Conservation (phyloP, 64 coral and sea anemone genomes). For the Dendronephthya gigantea region DNA sequence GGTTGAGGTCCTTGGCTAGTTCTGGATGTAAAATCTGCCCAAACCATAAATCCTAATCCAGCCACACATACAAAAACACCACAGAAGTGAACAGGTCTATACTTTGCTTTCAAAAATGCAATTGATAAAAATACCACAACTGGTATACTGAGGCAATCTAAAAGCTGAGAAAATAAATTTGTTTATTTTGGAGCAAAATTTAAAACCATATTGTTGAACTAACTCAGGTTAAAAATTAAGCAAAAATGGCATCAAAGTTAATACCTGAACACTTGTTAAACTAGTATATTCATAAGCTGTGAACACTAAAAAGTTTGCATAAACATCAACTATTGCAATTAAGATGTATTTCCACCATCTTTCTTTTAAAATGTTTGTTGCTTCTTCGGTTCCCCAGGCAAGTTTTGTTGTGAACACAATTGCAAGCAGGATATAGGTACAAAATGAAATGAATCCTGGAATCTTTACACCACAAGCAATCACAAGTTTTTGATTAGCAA, state of each 20-base stretch:
- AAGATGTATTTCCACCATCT: conserved; percentile 82
- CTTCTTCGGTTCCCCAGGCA: conserved; percentile 13
- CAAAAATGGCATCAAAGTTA: not conserved
- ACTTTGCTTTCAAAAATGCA: conserved; percentile 68
- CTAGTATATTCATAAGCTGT: conserved; percentile 98
- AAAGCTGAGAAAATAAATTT: conserved; percentile 34
- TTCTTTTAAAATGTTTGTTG: conserved; percentile 34
- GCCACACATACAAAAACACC: conserved; percentile 47
- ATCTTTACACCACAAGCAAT: conserved; percentile 44
- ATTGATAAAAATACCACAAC: conserved; percentile 64
- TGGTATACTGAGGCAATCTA: conserved; percentile 72
- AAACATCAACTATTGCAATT: conserved; percentile 73
- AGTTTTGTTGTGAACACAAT: conserved; percentile 48
- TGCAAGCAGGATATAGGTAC: conserved; percentile 59
- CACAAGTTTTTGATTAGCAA: conserved; percentile 62
- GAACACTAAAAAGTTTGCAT: conserved; percentile 72
- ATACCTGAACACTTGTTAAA: conserved; percentile 92
- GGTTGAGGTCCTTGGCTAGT: conserved; percentile 55
- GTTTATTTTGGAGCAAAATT: not conserved
- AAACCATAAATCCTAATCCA: conserved; percentile 58
- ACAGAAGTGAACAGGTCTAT: conserved; percentile 53
- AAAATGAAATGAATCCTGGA: conserved; percentile 67
- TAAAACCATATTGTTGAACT: not conserved
- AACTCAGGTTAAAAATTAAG: not conserved
- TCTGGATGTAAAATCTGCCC: conserved; percentile 66